These are phyloP conservation scores for Atlantisia rogersi DNA, from an alignment of 2,113 vertebrate genomes.

Conservation along the genomic window DNA sequence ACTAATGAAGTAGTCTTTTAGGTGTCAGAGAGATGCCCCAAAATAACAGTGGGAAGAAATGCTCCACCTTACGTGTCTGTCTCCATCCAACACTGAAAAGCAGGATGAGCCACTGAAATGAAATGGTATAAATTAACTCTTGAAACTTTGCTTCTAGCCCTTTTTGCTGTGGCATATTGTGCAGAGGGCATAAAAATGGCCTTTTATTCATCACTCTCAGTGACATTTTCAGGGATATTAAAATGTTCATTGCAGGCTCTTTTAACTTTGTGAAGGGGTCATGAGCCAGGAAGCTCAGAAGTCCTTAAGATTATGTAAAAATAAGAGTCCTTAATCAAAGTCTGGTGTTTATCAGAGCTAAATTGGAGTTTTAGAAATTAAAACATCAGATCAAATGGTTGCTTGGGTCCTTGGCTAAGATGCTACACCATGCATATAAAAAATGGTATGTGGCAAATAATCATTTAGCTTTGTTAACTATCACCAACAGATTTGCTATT, in stretches of 20 bases:
- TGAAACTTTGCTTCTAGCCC: conserved; percentile 13
- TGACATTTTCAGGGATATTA: neutral
- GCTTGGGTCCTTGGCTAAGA: neutral
- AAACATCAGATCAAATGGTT: neutral
- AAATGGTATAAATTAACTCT: conserved; percentile 43
- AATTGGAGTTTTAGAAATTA: neutral
- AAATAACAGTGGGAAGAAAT: neutral
- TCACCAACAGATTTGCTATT: neutral
- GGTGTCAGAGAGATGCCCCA: neutral
- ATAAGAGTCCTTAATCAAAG: neutral
- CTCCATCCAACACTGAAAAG: neutral
- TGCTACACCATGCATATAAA: neutral
- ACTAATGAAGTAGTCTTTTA: neutral
- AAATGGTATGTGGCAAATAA: neutral
- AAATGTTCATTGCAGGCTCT: neutral
- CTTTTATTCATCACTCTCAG: neutral
- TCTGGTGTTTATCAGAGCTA: neutral
- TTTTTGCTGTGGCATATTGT: neutral
- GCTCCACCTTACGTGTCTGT: neutral
- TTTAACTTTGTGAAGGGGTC: conserved; percentile 9
- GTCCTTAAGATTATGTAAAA: neutral
- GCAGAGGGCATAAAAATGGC: conserved; percentile 1
- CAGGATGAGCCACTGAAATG: neutral
- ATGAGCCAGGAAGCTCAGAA: neutral
- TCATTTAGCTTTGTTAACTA: neutral